Evolutionary conservation across 2,888 invertebrate species (phyloP).

Genomic region (Lysandra coridon): DNA sequence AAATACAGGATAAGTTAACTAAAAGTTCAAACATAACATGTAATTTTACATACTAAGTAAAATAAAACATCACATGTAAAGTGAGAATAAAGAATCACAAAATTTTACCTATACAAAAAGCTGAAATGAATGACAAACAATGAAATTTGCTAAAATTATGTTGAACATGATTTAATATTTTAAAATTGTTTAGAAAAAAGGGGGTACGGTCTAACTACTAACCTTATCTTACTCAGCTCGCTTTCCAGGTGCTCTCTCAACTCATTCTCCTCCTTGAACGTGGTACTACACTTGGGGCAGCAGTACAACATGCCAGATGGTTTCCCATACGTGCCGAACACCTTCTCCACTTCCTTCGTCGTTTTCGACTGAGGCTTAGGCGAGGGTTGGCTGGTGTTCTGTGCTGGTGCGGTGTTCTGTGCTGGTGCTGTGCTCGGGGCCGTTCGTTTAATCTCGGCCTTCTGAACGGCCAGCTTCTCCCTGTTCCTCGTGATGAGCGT

Average conservation of each 20-base stretch:
- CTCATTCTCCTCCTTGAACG: slow-evolving; percentile 49
- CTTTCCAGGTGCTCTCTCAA: slow-evolving; percentile 65
- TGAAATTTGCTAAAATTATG: too few species aligned
- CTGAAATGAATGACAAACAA: too few species aligned
- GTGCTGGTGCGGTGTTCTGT: neutral
- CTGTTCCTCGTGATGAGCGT: slow-evolving; percentile 52
- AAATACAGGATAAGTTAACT: too few species aligned
- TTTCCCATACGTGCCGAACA: slow-evolving; percentile 60
- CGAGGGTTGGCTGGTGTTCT: slow-evolving; percentile 30
- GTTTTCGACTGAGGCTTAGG: neutral
- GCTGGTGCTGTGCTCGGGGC: slow-evolving; percentile 34
- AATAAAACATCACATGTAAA: too few species aligned
- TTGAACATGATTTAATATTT: too few species aligned
- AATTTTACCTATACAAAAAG: too few species aligned
- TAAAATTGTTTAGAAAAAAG: too few species aligned
- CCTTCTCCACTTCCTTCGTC: slow-evolving; percentile 50
- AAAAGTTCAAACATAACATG: too few species aligned
- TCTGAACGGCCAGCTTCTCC: slow-evolving; percentile 53
- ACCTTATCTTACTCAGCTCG: slow-evolving; percentile 69
- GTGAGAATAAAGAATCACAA: too few species aligned
- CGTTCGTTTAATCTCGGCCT: slow-evolving; percentile 44
- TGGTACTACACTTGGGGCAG: slow-evolving; percentile 62
- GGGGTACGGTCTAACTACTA: slow-evolving; percentile 36
- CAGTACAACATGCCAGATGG: slow-evolving; percentile 49
- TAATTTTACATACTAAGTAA: too few species aligned